Base-by-base conservation (phyloP, 2,797 vertebrate species). In the Luscinia megarhynchos region DNA sequence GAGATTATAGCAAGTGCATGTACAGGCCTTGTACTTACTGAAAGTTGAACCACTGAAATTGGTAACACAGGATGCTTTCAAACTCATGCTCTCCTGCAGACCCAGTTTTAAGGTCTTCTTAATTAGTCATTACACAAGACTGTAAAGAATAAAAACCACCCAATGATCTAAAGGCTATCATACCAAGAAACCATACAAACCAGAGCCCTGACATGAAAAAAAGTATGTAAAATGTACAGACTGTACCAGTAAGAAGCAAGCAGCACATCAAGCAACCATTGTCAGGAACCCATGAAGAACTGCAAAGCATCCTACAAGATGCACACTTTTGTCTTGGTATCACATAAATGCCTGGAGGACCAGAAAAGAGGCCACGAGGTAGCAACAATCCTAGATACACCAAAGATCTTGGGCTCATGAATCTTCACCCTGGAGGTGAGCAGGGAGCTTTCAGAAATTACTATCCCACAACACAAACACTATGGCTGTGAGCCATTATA, bases 31-130 rank as follows among this genome's bases (percentile, higher is more conserved):
- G 26, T 62, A 85, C 27, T 80, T 88, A 66, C 15, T 46, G 51
- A 41, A 93, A 87, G 10, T 15, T 55, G 45, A 69, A 59, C 48
- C 48, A 50, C 27, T 79, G 53, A 89, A 83, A 82, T 2, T 13
- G 34, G 2, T 74, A 80, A 91, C 27, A 46, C 2, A 18, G 24
- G 26, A 51, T 15, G 24, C 23, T 67, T 22, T 87, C 64, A 68
- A 67, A 54, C 36, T 72, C 63, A 41, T 3, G 10, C 21, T 67
- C 5, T 51, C 68, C 54, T 68, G 72, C 51, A 84, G 61, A 93
- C 76, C 32, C 41, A 87, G 58, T 64, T 91, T 84, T 85, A 89
- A 77, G n/a, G 41, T 79, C 34, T 9, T 78, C 63, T 66, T 89
- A 77, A 61, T 57, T 69, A 75, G 40, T 6, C 8, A 85, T 66